Evolutionary conservation across 2,113 vertebrate species (phyloP).

Genomic region (Columba livia): DNA sequence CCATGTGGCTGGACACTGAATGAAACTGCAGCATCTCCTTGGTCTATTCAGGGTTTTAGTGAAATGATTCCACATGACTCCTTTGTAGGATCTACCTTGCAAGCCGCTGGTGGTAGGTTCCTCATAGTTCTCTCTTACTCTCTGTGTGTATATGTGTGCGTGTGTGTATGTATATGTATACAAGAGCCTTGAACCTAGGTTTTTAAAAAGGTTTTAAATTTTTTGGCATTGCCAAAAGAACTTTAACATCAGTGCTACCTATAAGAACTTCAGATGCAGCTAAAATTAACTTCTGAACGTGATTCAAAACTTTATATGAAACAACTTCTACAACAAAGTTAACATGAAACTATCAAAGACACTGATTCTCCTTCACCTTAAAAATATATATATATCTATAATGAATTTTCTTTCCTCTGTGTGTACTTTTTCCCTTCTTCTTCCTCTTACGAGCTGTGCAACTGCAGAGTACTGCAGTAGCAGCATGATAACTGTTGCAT

Average conservation of each 20-base stretch:
- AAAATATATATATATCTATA: neutral
- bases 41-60: conserved; percentile 74
- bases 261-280: neutral
- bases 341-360: neutral
- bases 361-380: neutral
- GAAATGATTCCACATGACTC: conserved; percentile 44
- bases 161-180: neutral
- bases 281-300: neutral
- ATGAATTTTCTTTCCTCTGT: neutral
- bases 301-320: neutral
- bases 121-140: neutral
- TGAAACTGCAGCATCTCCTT: conserved; percentile 62
- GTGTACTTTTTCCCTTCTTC: neutral
- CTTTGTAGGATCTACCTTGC: conserved; percentile 75
- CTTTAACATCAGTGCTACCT: neutral
- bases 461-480: neutral
- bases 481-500: neutral
- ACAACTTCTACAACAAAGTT: neutral
- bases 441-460: neutral
- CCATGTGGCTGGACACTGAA: conserved; percentile 83
- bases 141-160: neutral
- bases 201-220: neutral
- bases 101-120: conserved; percentile 78
- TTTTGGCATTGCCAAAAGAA: neutral
- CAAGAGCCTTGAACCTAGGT: neutral